phyloP scores from a whole-genome alignment of 2,113 vertebrate genomes.

The Myiopsitta monachus region DNA sequence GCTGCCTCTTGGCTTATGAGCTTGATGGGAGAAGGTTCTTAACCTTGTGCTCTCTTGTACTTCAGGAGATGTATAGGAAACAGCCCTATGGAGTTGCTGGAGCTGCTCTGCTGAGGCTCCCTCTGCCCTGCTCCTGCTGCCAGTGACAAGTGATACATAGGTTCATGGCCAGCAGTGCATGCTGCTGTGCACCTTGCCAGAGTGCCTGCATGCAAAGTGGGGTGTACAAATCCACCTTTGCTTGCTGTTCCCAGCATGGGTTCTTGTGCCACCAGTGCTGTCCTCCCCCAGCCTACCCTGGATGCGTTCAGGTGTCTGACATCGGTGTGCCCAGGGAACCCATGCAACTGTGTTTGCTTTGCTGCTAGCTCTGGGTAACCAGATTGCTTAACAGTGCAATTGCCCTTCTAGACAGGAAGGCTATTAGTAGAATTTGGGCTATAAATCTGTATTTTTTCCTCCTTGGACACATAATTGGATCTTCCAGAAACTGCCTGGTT shows the following conservation, averaged over 20 bases:
- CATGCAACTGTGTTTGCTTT: rapidly evolving
- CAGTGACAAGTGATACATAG: too few relatives aligned
- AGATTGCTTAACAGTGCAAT: background rate
- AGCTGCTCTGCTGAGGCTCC: background rate
- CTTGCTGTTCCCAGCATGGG: too few relatives aligned
- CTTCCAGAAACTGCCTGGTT: background rate
- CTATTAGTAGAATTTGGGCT: background rate
- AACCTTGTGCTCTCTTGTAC: background rate
- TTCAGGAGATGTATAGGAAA: background rate
- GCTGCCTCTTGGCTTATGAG: background rate
- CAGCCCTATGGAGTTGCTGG: background rate
- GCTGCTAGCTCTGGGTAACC: rapidly evolving
- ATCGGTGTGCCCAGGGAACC: rapidly evolving
- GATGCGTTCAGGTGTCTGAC: rapidly evolving
- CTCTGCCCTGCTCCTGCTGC: background rate
- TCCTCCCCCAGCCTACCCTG: background rate
- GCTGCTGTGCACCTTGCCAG: background rate
- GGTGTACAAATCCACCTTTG: background rate
- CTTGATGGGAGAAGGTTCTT: background rate
- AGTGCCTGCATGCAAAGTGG: background rate
- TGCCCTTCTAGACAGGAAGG: background rate
- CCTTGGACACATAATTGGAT: background rate
- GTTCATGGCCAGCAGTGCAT: rapidly evolving
- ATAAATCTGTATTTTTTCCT: background rate
- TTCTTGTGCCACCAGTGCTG: background rate